Conservation (phyloP, 2,888 invertebrate species). For the Phanerotoma sp. region DNA sequence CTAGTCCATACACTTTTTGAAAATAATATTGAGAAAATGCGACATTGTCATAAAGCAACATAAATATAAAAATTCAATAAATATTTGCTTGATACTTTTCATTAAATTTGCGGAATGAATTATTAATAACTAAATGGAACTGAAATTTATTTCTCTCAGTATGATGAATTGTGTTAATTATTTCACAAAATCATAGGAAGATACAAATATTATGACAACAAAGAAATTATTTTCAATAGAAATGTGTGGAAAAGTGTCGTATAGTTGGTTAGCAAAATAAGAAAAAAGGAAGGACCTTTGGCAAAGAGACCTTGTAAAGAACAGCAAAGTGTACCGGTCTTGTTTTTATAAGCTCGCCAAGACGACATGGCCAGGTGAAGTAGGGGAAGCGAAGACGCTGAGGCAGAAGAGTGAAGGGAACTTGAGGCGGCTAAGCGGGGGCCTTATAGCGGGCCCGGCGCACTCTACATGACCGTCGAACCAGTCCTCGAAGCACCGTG, state of each 20-base stretch:
- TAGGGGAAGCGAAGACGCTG: conserved; percentile 35
- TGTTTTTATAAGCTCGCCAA: conserved; percentile 57
- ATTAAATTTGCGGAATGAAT: no score
- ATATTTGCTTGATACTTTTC: no score
- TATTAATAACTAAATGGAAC: no score
- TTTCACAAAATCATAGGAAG: no score
- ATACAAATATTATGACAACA: no score
- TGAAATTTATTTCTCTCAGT: no score
- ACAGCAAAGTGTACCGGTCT: conserved; percentile 57
- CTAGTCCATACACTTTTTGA: no score
- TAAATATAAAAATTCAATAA: no score
- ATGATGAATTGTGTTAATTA: no score
- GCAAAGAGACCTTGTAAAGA: conserved; percentile 45
- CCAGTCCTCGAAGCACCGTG: conserved; percentile 53
- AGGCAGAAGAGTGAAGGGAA: conserved; percentile 32
- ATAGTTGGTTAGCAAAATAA: background rate
- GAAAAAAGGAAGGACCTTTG: background rate
- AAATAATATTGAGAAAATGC: no score
- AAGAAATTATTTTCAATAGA: background rate
- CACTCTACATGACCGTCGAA: conserved; percentile 40
- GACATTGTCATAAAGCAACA: no score
- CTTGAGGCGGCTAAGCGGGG: conserved; percentile 34
- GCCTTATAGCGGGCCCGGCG: conserved; percentile 46
- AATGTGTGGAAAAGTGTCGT: background rate
- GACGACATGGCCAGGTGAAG: conserved; percentile 49